Percentiles rank a stretch among this genome's conserved stretches.
phyloP scores from a whole-genome alignment of 2,113 vertebrate species.

The Alligator mississippiensis region DNA sequence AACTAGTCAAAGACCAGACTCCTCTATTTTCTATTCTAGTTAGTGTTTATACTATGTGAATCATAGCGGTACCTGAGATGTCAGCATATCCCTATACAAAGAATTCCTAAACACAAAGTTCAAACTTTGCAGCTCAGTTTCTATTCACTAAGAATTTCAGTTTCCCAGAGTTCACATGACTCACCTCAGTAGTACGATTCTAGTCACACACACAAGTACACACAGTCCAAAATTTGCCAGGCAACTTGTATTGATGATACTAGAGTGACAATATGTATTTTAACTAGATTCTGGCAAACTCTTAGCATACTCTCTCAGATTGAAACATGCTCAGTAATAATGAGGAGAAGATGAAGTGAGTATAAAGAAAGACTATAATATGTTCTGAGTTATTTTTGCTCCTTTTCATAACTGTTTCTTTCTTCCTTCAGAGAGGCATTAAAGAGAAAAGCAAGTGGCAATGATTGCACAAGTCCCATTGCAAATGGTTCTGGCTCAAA shows the following conservation, averaged over 20 bases:
- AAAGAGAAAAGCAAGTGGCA: constrained; percentile 78
- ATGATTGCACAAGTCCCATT: constrained; percentile 75
- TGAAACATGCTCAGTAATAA: neutral
- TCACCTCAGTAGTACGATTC: neutral
- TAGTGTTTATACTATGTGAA: neutral
- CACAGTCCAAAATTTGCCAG: neutral
- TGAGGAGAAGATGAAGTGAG: neutral
- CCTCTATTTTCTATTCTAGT: neutral
- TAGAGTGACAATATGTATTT: neutral
- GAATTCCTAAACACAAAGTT: neutral
- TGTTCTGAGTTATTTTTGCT: neutral
- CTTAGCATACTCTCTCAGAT: neutral
- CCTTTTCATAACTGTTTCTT: constrained; percentile 47
- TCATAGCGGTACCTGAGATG: neutral
- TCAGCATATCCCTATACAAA: neutral
- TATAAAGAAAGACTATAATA: neutral
- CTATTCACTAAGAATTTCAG: neutral
- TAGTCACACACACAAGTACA: neutral
- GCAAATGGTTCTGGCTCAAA: constrained; percentile 79
- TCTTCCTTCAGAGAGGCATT: constrained; percentile 80
- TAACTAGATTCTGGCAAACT: neutral
- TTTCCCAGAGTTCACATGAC: neutral
- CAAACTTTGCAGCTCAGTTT: neutral
- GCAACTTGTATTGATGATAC: neutral
- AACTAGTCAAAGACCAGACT: too few species aligned